Percentiles rank a stretch among this genome's conserved stretches.
Conservation (phyloP, 2,888 invertebrate species). For the Entomobrya multifasciata region DNA sequence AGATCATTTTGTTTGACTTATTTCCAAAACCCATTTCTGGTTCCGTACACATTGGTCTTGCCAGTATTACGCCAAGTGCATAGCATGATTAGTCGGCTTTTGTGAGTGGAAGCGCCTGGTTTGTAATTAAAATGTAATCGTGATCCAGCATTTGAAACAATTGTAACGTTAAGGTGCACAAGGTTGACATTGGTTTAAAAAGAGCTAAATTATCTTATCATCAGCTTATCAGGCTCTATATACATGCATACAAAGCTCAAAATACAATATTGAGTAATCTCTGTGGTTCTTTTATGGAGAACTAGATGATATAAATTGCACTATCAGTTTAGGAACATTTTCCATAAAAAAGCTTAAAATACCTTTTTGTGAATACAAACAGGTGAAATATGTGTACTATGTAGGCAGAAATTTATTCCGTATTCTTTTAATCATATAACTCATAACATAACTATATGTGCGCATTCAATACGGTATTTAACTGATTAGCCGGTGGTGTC, state of each 20-base stretch:
- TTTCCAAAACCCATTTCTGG: neutral
- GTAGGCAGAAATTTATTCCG: no score
- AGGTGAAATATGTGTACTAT: neutral
- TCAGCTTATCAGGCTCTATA: conserved; percentile 31
- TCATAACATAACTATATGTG: neutral
- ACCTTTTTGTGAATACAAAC: neutral
- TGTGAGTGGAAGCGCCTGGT: neutral
- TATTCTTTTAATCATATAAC: no score
- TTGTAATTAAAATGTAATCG: neutral
- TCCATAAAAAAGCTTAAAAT: neutral
- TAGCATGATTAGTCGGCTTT: neutral
- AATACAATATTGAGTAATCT: no score
- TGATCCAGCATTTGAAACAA: neutral
- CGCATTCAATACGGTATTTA: neutral
- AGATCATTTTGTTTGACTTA: no score
- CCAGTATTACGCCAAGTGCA: no score
- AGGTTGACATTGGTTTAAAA: conserved; percentile 57
- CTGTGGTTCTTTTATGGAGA: no score
- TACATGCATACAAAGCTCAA: no score
- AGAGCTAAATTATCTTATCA: conserved; percentile 48
- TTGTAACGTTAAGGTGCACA: conserved; percentile 38
- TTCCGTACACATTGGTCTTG: neutral
- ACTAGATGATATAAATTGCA: no score
- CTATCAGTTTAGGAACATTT: no score
- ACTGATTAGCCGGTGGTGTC: conserved; percentile 22